phyloP scores from a whole-genome alignment of 1,140 invertebrate species.

The Psilanteris sp. region DNA sequence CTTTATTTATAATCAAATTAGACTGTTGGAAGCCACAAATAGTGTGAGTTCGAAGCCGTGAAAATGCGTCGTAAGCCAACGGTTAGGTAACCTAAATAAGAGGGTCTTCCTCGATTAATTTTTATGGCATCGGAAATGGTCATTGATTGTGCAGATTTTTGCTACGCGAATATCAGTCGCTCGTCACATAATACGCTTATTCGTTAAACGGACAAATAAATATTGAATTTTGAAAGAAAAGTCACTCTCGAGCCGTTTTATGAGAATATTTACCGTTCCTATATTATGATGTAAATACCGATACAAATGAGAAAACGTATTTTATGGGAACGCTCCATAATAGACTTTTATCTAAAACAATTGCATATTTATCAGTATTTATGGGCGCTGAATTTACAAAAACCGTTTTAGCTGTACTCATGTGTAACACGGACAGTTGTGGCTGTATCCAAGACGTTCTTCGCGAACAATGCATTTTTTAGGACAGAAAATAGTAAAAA shows the following conservation, averaged over 20 bases:
- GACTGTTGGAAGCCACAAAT: constrained; percentile 53
- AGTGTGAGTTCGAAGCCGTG: constrained; percentile 32
- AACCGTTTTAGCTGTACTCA: constrained; percentile 23
- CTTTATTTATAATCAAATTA: constrained; percentile 57
- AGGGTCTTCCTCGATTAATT: constrained; percentile 43
- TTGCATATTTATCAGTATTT: constrained; percentile 46
- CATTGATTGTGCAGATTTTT: constrained; percentile 6
- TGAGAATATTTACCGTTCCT: neutral
- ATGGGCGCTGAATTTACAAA: constrained; percentile 15
- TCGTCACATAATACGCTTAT: no score
- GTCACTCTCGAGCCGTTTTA: constrained; percentile 8
- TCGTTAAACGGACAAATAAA: no score
- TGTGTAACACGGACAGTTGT: constrained; percentile 7
- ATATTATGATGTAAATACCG: constrained; percentile 14
- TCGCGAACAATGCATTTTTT: no score
- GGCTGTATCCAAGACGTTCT: no score
- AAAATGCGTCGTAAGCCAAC: constrained; percentile 49
- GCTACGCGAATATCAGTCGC: no score
- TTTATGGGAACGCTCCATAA: constrained; percentile 37
- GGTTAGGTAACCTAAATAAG: constrained; percentile 59
- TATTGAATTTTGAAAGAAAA: no score
- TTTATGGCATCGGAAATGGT: constrained; percentile 44
- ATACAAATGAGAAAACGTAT: constrained; percentile 18
- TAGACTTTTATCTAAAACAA: constrained; percentile 35
- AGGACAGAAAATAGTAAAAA: no score